Base-by-base conservation (phyloP, 2,888 invertebrate genomes). In the Cryptocephalus moraei region DNA sequence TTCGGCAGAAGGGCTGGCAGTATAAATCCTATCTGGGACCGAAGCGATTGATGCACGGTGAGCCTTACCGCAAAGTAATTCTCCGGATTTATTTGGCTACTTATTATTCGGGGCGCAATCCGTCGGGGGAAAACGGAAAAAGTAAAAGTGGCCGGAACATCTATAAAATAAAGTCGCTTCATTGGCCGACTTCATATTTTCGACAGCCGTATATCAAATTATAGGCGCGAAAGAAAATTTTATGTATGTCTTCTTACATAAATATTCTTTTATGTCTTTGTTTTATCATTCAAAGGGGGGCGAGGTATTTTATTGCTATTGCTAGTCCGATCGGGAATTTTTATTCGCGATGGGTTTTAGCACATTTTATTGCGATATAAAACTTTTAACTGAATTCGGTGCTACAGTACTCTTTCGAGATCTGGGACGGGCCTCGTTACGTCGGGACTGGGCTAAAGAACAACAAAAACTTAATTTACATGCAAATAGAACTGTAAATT, bases 21-120 rank as follows among this genome's bases (percentile, higher is more conserved):
- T 47, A 43, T 39, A 47, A 43, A 31, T 32, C 32, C 22, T 22
- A 22, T n/a, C 43, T 32, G 8, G 32, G 33, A 33, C 32, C 32
- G 34, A 22, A 13, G 39, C 47, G 40, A 47, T 46, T 43, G 46
- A 13, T 38, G 43, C 43, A 44, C 40, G 44, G 14, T 40, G 45
- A 22, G 22, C 22, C 39, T 41, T 49, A 46, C 52, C 55, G 49
- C 47, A 50, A 43, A 49, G 53, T 56, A 58, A 57, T 56, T 53
- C 51, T 51, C 41, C 33, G 53, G 56, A 57, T 56, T 57, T 57
- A 56, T 55, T 48, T 50, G 50, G 46, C 60, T 56, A 55, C 56
- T 60, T 57, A 52, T 49, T 60, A 60, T 60, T 60, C 60, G 50
- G 45, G 12, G 42, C 47, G 54, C 55, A 51, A 55, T 56, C 46